Evolutionary conservation across 2,888 invertebrate genomes (phyloP).

Genomic region (Clepsis dumicolana): DNA sequence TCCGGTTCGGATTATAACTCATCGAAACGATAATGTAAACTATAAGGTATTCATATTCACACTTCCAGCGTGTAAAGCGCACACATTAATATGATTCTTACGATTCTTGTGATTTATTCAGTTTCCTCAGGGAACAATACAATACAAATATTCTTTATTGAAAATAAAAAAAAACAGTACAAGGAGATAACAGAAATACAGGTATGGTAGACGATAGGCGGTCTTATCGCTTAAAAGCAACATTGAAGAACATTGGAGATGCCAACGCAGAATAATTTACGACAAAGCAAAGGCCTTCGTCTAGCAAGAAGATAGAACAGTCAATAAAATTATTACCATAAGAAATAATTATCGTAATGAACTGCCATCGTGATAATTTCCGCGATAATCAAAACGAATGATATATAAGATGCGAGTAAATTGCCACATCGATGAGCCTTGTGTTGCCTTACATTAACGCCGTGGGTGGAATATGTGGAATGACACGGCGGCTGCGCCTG

Average conservation of each 20-base stretch:
- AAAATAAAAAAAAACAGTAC: too few species aligned
- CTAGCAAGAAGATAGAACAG: neutral
- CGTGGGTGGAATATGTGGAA: slow-evolving; percentile 18
- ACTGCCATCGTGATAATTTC: neutral
- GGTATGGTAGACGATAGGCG: too few species aligned
- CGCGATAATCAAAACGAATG: slow-evolving; percentile 7
- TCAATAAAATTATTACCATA: neutral
- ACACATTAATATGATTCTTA: too few species aligned
- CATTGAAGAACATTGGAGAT: neutral
- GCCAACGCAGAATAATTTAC: neutral
- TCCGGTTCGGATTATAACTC: neutral
- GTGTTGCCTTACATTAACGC: slow-evolving; percentile 36
- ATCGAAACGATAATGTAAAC: neutral
- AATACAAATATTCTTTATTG: too few species aligned
- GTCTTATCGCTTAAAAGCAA: too few species aligned
- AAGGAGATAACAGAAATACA: too few species aligned
- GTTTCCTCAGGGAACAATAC: too few species aligned
- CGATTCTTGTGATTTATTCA: too few species aligned
- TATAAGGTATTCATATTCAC: too few species aligned
- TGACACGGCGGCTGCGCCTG: slow-evolving; percentile 17
- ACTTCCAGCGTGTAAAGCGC: too few species aligned
- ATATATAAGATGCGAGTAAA: neutral
- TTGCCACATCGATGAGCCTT: slow-evolving; percentile 27
- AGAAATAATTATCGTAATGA: neutral
- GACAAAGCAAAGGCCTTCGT: neutral